Conservation (phyloP, 2,113 vertebrate genomes). For the Zosterops japonicus region DNA sequence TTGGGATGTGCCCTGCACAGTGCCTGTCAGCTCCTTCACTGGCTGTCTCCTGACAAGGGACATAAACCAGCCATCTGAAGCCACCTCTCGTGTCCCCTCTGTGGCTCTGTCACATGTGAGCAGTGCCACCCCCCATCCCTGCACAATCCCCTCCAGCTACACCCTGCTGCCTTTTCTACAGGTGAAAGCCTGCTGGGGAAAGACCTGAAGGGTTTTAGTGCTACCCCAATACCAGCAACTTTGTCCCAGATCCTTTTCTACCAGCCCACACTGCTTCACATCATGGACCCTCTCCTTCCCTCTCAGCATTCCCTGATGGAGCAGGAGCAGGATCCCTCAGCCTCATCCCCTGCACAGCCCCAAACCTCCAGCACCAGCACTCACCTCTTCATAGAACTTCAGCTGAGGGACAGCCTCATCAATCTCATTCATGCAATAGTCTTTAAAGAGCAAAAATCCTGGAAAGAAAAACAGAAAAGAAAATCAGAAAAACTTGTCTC, state of each 20-base stretch:
- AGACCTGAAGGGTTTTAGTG: neutral
- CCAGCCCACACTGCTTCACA: neutral
- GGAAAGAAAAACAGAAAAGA: neutral
- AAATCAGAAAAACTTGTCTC: rapidly evolving
- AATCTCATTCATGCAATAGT: slow-evolving; percentile 94
- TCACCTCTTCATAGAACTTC: slow-evolving; percentile 98
- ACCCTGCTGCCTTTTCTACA: neutral
- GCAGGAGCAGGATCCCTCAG: rapidly evolving
- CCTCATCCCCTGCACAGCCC: neutral
- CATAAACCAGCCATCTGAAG: rapidly evolving
- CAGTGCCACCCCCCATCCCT: neutral
- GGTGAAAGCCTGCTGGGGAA: neutral
- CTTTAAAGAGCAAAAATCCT: slow-evolving; percentile 97
- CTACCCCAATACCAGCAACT: neutral
- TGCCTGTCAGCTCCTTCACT: rapidly evolving
- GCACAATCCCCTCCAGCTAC: rapidly evolving
- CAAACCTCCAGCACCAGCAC: neutral
- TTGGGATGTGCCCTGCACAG: rapidly evolving
- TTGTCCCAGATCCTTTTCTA: neutral
- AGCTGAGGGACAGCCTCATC: slow-evolving; percentile 95
- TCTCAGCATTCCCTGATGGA: rapidly evolving
- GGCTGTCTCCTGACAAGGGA: rapidly evolving
- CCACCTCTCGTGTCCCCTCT: rapidly evolving
- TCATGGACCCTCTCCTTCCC: neutral
- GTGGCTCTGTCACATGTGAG: neutral